phyloP scores from a whole-genome alignment of 2,113 vertebrate species.

The Addax nasomaculatus region DNA sequence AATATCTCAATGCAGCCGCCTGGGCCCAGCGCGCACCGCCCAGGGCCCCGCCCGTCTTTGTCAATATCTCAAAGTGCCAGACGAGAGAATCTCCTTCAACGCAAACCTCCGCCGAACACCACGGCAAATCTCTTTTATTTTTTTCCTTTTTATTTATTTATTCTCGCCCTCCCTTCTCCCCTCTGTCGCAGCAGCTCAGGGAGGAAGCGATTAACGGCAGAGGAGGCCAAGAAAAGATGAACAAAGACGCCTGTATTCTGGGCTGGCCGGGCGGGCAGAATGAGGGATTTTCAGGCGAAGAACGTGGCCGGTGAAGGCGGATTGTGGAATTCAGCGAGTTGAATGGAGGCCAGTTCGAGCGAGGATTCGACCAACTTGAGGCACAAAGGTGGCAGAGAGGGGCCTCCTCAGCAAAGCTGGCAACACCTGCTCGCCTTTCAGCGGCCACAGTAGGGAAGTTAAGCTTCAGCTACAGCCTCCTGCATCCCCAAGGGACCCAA shows the following conservation, averaged over 20 bases:
- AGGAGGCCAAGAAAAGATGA: neutral
- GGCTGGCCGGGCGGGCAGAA: neutral
- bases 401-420: neutral
- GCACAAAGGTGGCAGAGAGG: neutral
- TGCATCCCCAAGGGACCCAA: neutral
- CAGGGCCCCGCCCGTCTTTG: neutral
- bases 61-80: neutral
- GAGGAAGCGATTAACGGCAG: slow-evolving; percentile 14
- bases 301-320: neutral
- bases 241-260: neutral
- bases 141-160: neutral
- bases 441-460: neutral
- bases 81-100: neutral
- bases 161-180: neutral
- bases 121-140: neutral
- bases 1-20: neutral
- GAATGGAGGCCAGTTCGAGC: neutral
- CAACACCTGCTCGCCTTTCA: neutral
- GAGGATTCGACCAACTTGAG: neutral
- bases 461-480: neutral
- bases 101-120: neutral
- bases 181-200: neutral
- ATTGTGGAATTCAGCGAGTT: neutral
- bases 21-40: fast-evolving
- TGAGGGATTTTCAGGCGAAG: neutral